phyloP scores from a whole-genome alignment of 2,113 vertebrate species.

The Rhadina sibilatrix region DNA sequence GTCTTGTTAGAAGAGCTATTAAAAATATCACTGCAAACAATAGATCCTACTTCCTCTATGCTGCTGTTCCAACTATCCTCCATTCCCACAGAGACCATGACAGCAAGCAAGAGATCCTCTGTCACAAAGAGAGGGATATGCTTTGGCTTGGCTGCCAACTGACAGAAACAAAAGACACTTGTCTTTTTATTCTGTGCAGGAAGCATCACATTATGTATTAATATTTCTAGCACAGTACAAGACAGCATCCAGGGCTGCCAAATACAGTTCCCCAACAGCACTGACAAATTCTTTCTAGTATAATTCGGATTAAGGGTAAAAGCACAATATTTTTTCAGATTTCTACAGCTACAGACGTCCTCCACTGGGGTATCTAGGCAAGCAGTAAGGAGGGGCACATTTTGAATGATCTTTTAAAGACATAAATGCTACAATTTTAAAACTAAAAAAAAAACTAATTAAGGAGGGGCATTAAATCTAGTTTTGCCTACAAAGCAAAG shows the following conservation, averaged over 20 bases:
- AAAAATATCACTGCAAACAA: background rate
- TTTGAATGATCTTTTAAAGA: background rate
- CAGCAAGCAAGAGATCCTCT: background rate
- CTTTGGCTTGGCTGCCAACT: background rate
- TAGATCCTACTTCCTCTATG: background rate
- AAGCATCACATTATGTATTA: background rate
- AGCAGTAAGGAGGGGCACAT: background rate
- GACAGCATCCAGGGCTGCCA: background rate
- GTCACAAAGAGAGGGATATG: background rate
- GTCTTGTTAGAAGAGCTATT: background rate
- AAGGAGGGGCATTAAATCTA: background rate
- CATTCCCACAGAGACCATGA: background rate
- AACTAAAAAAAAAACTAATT: background rate
- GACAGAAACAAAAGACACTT: background rate
- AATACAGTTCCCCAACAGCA: background rate
- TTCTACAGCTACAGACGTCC: background rate
- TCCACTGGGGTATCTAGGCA: background rate
- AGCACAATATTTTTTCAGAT: background rate
- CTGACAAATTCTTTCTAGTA: background rate
- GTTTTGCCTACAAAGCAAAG: background rate
- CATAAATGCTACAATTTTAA: background rate
- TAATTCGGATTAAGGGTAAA: background rate
- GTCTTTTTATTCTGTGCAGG: background rate
- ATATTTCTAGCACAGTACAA: background rate
- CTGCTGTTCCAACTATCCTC: background rate